These are phyloP conservation scores for Parnassius glacialis DNA, from an alignment of 2,888 invertebrate species.

Conservation along the genomic window DNA sequence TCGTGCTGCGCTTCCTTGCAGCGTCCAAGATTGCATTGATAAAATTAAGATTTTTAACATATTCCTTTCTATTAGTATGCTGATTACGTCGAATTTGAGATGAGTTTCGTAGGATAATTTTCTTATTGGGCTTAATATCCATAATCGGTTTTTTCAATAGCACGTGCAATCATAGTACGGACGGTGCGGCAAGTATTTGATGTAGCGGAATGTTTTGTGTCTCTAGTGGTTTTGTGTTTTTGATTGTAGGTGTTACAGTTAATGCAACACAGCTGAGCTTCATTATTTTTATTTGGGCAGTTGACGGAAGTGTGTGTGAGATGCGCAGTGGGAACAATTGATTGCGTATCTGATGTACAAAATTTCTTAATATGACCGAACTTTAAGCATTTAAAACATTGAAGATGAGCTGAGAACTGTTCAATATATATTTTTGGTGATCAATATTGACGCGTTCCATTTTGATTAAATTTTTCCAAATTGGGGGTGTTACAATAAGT, in stretches of 20 bases:
- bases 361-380: not conserved
- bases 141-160: constrained; percentile 4
- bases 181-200: constrained; percentile 4
- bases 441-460: not conserved
- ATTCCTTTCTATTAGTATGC: not conserved
- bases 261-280: not conserved
- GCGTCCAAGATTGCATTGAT: not conserved
- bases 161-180: not conserved
- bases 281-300: not conserved
- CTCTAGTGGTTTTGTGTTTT: too few species aligned
- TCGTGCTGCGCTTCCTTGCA: not conserved
- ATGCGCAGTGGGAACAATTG: not conserved
- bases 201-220: constrained; percentile 7
- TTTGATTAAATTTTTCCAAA: too few species aligned
- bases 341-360: not conserved
- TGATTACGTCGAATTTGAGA: not conserved
- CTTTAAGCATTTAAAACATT: constrained; percentile 1
- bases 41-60: too few species aligned
- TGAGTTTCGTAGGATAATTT: not conserved
- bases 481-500: too few species aligned
- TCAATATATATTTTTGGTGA: not conserved
- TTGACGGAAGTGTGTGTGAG: not conserved
- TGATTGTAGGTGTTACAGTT: not conserved
- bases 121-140: not conserved
- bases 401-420: not conserved